phyloP scores from a whole-genome alignment of 2,113 vertebrate genomes.

The Naja naja region DNA sequence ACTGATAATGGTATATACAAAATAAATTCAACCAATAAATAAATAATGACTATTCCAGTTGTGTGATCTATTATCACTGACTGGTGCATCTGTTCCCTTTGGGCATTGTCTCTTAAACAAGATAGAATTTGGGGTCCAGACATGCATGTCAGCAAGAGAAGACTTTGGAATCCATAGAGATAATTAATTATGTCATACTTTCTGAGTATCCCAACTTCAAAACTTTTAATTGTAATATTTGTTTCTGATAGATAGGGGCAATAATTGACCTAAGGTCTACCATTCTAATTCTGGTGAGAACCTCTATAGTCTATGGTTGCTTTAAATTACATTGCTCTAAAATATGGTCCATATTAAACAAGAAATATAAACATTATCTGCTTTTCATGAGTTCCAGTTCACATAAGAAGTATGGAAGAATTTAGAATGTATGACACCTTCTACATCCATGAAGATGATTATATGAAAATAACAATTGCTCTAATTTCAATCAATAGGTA shows the following conservation, averaged over 20 bases:
- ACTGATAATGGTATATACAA: no score
- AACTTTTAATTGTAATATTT: background rate
- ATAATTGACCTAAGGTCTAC: no score
- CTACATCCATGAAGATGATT: background rate
- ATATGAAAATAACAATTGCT: no score
- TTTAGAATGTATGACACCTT: background rate
- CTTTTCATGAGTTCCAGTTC: background rate
- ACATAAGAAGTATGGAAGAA: background rate
- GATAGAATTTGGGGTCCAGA: background rate
- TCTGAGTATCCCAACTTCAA: background rate
- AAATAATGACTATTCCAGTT: background rate
- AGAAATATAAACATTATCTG: background rate
- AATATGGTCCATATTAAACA: background rate
- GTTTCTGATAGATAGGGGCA: background rate
- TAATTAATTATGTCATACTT: background rate
- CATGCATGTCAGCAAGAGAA: background rate
- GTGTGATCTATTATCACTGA: background rate
- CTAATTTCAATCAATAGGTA: background rate
- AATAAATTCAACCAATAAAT: background rate
- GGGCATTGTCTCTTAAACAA: background rate
- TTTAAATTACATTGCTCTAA: background rate
- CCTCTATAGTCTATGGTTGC: background rate
- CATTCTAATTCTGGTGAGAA: background rate
- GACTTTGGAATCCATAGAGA: background rate
- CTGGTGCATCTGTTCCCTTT: background rate